phyloP scores from a whole-genome alignment of 2,888 invertebrate genomes.

The Amphimallon solstitiale region DNA sequence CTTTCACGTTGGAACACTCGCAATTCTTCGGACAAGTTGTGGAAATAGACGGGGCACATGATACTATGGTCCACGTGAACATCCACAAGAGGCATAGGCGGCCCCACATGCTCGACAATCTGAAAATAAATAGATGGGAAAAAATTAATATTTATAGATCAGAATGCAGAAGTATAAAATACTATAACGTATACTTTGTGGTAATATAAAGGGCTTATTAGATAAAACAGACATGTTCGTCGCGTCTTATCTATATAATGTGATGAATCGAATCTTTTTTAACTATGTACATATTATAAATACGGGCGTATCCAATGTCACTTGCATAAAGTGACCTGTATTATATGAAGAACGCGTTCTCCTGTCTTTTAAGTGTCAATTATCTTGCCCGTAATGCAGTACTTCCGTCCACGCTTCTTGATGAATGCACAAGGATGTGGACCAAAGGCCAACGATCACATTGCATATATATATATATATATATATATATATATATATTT shows the following conservation, averaged over 20 bases:
- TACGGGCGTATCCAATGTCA: constrained; percentile 45
- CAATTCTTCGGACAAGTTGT: constrained; percentile 67
- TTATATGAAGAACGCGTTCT: constrained; percentile 42
- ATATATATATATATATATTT: background rate
- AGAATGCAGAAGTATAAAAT: background rate
- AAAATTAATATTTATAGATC: background rate
- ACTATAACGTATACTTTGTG: background rate
- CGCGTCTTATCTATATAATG: constrained; percentile 4
- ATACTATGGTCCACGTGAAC: constrained; percentile 41
- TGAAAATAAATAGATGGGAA: constrained; percentile 27
- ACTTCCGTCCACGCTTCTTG: constrained; percentile 52
- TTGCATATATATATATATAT: no score
- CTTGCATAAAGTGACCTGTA: constrained; percentile 48
- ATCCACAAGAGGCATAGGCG: constrained; percentile 37
- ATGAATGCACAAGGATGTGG: constrained; percentile 45
- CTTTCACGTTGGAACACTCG: constrained; percentile 71
- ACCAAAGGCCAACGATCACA: constrained; percentile 44
- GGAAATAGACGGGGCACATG: constrained; percentile 50
- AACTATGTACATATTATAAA: constrained; percentile 7
- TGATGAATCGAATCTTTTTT: constrained; percentile 9
- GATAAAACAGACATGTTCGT: constrained; percentile 14
- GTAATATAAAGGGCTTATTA: constrained; percentile 21
- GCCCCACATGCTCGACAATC: constrained; percentile 41
- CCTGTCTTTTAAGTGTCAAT: constrained; percentile 49
- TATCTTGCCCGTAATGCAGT: constrained; percentile 52